Base-by-base conservation (phyloP, 2,888 invertebrate genomes). In the Onchidella celtica region DNA sequence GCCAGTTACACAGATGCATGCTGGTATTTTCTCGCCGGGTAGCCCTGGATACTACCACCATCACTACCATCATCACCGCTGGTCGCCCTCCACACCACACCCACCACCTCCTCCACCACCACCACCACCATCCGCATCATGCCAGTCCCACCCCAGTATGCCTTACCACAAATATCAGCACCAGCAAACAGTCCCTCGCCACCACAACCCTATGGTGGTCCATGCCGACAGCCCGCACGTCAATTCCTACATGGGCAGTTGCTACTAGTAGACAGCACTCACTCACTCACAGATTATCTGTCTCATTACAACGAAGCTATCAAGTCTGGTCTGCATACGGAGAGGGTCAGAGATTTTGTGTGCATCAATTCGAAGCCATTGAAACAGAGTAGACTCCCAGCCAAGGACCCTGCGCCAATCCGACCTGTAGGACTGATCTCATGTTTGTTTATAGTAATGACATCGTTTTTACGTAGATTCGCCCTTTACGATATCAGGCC, bases 1-100 rank as follows among this genome's bases (percentile, higher is more conserved):
- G 86, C 68, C 84, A 21, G 70, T 79, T n/a, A 24, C 76, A 27
- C 82, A 84, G 74, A 69, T 84, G 76, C 80, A 79, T 73, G 79
- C 57, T 3, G 38, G 78, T 17, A 27, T 84, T 24, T 69, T 84
- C 36, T 66, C 79, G 21, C 77, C 82, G 9, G 38, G 14, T 57
- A 59, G 21, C 27, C 70, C 63, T 29, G 63, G 75, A 61, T 63
- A 57, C 65, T 80, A 79, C 40, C 70, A 75, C 65, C 81, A 81
- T 32, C 78, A 81, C 70, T 47, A 75, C 34, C 72, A 74, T 69
- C 83, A 83, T 47, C 83, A 74, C 40, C 82, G 72, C 29, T 80
- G 74, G 74, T 40, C 80, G 2, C 47, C 78, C 14, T 24, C 66
- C 6, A 27, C 47, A 3, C 38, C 36, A 34, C 36, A 38, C 24